Evolutionary conservation across 2,113 vertebrate genomes (phyloP), one percentile per base, ranked within the genome.

Genomic region (Pedetes capensis): DNA sequence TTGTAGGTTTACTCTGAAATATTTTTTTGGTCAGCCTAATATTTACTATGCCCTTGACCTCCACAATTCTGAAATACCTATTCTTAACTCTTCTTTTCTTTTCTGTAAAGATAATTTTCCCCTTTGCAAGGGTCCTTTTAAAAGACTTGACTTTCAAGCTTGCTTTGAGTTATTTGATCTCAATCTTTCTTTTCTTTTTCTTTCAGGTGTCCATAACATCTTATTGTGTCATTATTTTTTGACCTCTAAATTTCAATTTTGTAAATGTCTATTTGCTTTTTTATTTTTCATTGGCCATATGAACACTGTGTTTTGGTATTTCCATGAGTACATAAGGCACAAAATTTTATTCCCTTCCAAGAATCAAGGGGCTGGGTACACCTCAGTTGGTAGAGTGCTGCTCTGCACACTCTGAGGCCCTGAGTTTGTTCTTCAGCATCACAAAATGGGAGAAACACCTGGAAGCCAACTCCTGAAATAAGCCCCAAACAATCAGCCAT

Each of bases 221-320:
- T 71, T 90, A 83, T 90, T 93, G 83, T 75, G 44, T 51, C 64
- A 57, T 39, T 84, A 37, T 57, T 81, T 92, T 87, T 72, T 32
- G 49, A 39, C 72, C 25, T 84, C 27, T 18, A 80, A 93, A 89
- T 64, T 85, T 75, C 8, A 85, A 57, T 39, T 55, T 75, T 83
- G 76, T 61, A 18, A 51, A 42, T 82, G 7, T 68, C 6, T 93
- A 13, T 91, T 90, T 80, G 0, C 23, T 71, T 84, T 5, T 57
- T 42, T 91, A 92, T 57, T 96, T 96, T 80, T 14, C 6, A 34
- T 95, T 89, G 23, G 42, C 25, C 1, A 71, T 22, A 68, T 92
- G 10, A 87, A 37, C 29, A 39, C 6, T 47, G 5, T 27, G 12
- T 72, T 51, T 86, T 17, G 18, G 3, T 63, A 51, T 14, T 81